Evolutionary conservation across 2,888 invertebrate genomes (phyloP), one percentile per base, ranked within the genome.

Genomic region (Melolontha melolontha): DNA sequence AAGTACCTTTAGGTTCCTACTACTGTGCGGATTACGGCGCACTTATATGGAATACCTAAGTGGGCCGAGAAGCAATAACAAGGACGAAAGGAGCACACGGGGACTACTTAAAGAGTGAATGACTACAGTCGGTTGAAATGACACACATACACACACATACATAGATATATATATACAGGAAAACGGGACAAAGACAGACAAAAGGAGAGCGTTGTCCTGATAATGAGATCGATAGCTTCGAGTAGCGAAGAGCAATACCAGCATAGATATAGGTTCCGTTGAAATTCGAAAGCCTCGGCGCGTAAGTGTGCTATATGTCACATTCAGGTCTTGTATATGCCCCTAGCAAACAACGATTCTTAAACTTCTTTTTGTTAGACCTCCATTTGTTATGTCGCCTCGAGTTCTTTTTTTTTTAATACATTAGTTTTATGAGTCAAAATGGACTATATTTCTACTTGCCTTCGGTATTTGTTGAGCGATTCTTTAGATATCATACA

Each of bases 11-110:
- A 34, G 34, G 34, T 34, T 10, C 4, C 34, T 34, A 10, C 34
- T 34, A 34, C 34, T 34, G 8, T 34, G 54, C 6, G 40, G 54
- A 54, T 54, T 54, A 54, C 40, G 14, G 14, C 59, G 59, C 29
- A 57, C 59, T 44, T 44, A 34, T 44, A 59, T 44, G 42, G 59
- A 47, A 59, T 59, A 59, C 40, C 44, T 59, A 59, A 59, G 59
- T 44, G 59, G 59, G 44, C 44, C 14, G 59, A 29, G 44, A 7
- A 29, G 27, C 59, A 22, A 40, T 59, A 44, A 47, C 59, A 44
- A 59, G 59, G 29, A 29, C 44, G 42, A 29, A 59, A 59, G 17
- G 44, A 27, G 44, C 59, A 59, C 59, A 34, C 29, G n/a, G 59
- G 59, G 12, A 59, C 59, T 59, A 44, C 29, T 59, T 39, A 39